phyloP scores from a whole-genome alignment of 2,113 vertebrate genomes.

The Otolemur garnettii region DNA sequence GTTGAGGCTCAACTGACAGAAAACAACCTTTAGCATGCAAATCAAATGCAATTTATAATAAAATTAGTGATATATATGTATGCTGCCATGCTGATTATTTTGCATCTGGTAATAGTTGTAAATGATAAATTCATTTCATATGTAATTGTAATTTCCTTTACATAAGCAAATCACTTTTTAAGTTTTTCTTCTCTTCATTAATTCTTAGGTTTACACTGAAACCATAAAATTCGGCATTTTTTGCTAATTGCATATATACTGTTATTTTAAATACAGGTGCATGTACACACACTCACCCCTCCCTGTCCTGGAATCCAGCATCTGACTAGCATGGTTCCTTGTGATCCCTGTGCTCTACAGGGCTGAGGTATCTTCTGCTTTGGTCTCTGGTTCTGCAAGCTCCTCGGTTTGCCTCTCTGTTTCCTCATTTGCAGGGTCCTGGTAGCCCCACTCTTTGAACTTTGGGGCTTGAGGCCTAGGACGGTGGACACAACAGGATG shows the following conservation, averaged over 20 bases:
- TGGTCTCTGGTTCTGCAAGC: not conserved
- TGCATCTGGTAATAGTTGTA: conserved; percentile 47
- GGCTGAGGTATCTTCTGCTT: not conserved
- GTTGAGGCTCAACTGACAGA: conserved; percentile 16
- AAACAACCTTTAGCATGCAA: conserved; percentile 39
- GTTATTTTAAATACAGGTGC: not conserved
- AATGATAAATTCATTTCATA: conserved; percentile 52
- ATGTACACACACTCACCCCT: not conserved
- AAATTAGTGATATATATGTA: conserved; percentile 41
- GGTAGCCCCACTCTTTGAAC: not conserved
- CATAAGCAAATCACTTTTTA: not conserved
- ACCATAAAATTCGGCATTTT: conserved; percentile 46
- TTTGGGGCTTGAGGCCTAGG: not conserved
- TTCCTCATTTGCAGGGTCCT: not conserved
- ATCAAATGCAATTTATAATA: conserved; percentile 40
- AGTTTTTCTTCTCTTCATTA: conserved; percentile 59
- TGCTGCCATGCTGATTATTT: conserved; percentile 37
- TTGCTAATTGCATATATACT: conserved; percentile 7
- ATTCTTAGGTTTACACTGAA: conserved; percentile 48
- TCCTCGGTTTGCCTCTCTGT: not conserved
- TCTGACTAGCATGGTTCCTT: not conserved
- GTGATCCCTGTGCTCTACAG: not conserved
- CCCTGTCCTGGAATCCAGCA: not conserved
- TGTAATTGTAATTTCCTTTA: conserved; percentile 65
- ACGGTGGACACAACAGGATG: not conserved